These are phyloP conservation scores for Archocentrus centrarchus DNA, from an alignment of 2,113 vertebrate species.

Conservation along the genomic window DNA sequence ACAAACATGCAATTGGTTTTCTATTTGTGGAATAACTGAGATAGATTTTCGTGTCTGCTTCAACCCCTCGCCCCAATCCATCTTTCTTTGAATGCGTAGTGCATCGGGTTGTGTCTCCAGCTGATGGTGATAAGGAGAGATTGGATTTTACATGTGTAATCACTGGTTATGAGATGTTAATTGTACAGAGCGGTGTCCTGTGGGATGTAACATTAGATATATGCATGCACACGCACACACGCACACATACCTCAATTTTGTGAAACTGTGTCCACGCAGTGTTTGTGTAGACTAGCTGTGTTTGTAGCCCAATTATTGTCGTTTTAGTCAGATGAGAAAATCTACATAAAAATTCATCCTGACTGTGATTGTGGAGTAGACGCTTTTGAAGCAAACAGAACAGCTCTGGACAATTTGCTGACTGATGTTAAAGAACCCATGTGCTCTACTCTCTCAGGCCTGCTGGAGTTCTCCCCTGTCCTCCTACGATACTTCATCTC, in stretches of 20 bases:
- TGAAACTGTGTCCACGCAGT: conserved; percentile 14
- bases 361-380: conserved; percentile 42
- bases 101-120: conserved; percentile 36
- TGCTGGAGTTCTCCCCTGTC: conserved; percentile 76
- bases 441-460: conserved; percentile 75
- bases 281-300: conserved; percentile 42
- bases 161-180: conserved; percentile 71
- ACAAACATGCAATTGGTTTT: conserved; percentile 76
- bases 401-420: conserved; percentile 18
- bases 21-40: conserved; percentile 73
- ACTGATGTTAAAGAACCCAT: conserved; percentile 56
- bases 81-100: conserved; percentile 71
- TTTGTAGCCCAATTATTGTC: conserved; percentile 40
- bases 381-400: neutral
- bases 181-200: conserved; percentile 65
- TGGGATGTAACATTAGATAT: conserved; percentile 60
- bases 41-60: conserved; percentile 73
- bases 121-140: conserved; percentile 66
- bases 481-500: conserved; percentile 79
- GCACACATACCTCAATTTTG: neutral
- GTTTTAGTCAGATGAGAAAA: conserved; percentile 14
- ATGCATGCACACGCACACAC: neutral
- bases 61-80: conserved; percentile 53
- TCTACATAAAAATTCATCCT: conserved; percentile 37
- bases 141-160: conserved; percentile 74